A percentile compares a stretch with the other conserved stretches of the same genome.
Evolutionary conservation across 1,140 invertebrate species (phyloP).

Genomic region (Nymphalis io): DNA sequence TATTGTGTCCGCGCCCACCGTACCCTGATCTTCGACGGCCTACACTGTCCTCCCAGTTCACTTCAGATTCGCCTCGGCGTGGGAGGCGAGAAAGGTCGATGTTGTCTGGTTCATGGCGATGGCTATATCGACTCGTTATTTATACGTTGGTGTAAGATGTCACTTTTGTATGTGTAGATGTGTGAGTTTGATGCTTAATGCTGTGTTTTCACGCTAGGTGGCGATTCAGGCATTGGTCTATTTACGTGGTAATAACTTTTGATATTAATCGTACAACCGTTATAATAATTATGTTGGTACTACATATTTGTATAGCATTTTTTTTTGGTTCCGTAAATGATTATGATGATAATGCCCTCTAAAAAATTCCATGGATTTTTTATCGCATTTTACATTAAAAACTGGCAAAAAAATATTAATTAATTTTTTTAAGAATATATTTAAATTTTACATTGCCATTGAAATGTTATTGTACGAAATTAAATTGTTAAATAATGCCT

Average conservation of each 20-base stretch:
- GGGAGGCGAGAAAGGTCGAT: conserved; percentile 19
- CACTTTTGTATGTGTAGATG: conserved; percentile 2
- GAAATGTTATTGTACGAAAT: no score
- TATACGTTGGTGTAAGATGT: conserved; percentile 3
- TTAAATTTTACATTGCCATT: no score
- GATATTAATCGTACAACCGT: background rate
- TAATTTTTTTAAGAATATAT: no score
- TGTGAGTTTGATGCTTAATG: background rate
- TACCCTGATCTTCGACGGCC: conserved; percentile 30
- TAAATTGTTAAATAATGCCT: no score
- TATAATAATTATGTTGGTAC: background rate
- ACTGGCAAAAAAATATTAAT: no score
- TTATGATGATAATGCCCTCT: no score
- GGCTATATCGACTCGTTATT: conserved; percentile 8
- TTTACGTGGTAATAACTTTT: background rate
- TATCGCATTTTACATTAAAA: no score
- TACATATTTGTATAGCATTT: background rate
- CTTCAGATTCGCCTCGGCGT: background rate
- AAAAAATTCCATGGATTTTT: no score
- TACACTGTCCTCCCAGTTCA: conserved; percentile 1
- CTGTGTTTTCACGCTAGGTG: conserved; percentile 21
- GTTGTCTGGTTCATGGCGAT: conserved; percentile 2
- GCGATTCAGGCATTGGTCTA: conserved; percentile 9
- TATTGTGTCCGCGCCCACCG: conserved; percentile 35
- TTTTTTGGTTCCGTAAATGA: no score